phyloP scores from a whole-genome alignment of 2,113 vertebrate genomes.

The Budorcas taxicolor region DNA sequence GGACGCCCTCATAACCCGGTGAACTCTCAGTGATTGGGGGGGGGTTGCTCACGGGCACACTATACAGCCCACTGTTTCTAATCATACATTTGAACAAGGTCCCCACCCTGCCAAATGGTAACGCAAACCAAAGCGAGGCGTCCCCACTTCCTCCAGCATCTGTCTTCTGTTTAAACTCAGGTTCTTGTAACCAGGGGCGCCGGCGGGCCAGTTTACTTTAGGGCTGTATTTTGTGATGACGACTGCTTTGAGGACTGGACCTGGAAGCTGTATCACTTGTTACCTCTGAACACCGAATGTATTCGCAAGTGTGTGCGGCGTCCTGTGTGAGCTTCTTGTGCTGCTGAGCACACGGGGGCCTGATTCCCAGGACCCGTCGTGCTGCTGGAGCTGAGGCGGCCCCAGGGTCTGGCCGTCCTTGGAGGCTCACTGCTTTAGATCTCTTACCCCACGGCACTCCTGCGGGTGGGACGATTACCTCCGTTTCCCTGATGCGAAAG shows the following conservation, averaged over 20 bases:
- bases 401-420: fast-evolving
- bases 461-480: fast-evolving
- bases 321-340: neutral
- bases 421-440: fast-evolving
- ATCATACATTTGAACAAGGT: neutral
- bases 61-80: neutral
- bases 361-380: neutral
- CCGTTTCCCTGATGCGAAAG: neutral
- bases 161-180: neutral
- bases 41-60: neutral
- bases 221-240: neutral
- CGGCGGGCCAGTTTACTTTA: fast-evolving
- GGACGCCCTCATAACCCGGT: fast-evolving
- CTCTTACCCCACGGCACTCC: fast-evolving
- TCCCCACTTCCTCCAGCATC: no score
- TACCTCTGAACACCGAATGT: neutral
- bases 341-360: neutral
- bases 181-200: neutral
- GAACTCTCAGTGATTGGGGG: fast-evolving
- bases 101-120: no score
- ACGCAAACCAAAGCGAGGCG: fast-evolving
- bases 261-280: neutral
- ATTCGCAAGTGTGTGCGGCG: neutral
- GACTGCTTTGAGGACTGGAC: neutral
- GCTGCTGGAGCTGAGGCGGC: no score